A percentile compares a stretch with the other conserved stretches of the same genome.
Evolutionary conservation across 2,797 vertebrate genomes (phyloP).

Genomic region (Rhynchotus rufescens): DNA sequence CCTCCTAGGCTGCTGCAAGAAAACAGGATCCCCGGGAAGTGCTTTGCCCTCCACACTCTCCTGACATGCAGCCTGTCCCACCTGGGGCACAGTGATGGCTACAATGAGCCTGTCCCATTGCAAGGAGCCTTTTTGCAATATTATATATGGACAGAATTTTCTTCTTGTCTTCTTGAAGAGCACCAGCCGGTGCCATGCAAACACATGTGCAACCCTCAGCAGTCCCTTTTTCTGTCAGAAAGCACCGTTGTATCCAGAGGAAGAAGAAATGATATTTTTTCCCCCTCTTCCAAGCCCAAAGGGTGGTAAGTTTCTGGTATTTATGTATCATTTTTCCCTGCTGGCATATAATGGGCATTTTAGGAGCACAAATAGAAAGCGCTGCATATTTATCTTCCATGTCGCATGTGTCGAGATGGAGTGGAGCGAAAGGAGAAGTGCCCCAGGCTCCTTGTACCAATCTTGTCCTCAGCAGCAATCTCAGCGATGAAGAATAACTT

Average conservation of each 20-base stretch:
- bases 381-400: constrained; percentile 52
- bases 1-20: rapidly evolving
- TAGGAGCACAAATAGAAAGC: constrained; percentile 57
- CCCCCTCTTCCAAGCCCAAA: not conserved
- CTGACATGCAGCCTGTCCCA: not conserved
- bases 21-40: rapidly evolving
- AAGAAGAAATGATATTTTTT: not conserved
- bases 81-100: rapidly evolving
- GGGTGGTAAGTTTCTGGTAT: not conserved
- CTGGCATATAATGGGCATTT: constrained; percentile 60
- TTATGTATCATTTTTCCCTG: constrained; percentile 22
- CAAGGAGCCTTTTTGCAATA: not conserved
- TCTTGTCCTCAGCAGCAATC: constrained; percentile 28
- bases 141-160: not conserved
- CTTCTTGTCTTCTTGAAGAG: not conserved
- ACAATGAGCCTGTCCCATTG: no score
- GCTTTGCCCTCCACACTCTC: not conserved
- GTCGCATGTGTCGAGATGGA: constrained; percentile 44
- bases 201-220: rapidly evolving
- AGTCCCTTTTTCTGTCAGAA: not conserved
- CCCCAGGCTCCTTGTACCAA: constrained; percentile 33
- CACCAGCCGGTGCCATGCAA: not conserved
- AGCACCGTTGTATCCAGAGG: not conserved
- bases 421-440: constrained; percentile 29
- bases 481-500: constrained; percentile 57